Percentiles rank a stretch among this genome's conserved stretches.
Evolutionary conservation across 2,113 vertebrate species (phyloP).

Genomic region (Bungarus multicinctus): DNA sequence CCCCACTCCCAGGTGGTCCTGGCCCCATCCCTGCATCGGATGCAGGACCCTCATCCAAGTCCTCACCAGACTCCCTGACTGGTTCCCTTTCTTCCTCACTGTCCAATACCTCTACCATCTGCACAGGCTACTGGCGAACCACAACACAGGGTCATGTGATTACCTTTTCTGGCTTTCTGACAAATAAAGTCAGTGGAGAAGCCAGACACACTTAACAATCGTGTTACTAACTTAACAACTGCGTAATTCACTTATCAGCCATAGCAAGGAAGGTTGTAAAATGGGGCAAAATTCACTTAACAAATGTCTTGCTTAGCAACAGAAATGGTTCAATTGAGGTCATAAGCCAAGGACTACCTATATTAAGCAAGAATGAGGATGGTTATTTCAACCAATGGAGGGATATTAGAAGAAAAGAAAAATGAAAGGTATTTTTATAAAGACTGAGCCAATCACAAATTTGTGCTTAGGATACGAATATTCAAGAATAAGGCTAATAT

Average conservation of each 20-base stretch:
- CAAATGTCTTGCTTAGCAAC: not conserved
- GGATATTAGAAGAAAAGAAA: not conserved
- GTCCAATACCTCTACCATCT: no score
- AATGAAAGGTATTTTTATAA: not conserved
- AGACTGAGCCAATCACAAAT: not conserved
- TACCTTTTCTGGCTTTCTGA: not conserved
- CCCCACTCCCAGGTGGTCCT: no score
- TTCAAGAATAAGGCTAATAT: not conserved
- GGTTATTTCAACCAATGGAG: not conserved
- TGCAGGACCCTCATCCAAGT: no score
- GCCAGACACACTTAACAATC: not conserved
- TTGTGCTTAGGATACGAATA: not conserved
- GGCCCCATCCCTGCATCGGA: no score
- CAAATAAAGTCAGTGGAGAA: not conserved
- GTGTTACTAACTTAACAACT: no score
- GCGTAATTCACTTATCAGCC: no score
- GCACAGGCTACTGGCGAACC: no score
- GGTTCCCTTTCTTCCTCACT: no score
- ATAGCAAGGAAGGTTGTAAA: not conserved
- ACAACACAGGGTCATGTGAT: not conserved
- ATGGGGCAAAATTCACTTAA: not conserved
- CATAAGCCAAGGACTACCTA: not conserved
- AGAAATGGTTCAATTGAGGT: not conserved
- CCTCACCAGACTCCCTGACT: no score
- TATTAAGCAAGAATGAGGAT: not conserved